A percentile compares a stretch with the other conserved stretches of the same genome.
phyloP scores from a whole-genome alignment of 2,113 vertebrate genomes.

The Raja brachyura region DNA sequence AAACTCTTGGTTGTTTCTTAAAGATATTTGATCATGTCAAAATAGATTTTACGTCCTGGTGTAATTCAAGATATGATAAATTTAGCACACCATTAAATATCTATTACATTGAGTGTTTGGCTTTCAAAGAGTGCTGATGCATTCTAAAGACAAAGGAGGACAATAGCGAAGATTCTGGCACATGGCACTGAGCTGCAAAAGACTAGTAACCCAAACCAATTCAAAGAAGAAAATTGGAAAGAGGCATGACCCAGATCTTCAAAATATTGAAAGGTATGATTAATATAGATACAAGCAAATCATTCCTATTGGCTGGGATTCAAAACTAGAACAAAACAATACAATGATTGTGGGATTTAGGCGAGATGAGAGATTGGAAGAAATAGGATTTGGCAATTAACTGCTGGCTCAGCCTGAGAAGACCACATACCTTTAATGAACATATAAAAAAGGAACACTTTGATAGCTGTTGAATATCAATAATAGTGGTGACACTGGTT shows the following conservation, averaged over 20 bases:
- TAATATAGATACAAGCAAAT: neutral
- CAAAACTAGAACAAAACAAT: neutral
- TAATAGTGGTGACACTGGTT: neutral
- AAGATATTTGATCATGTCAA: neutral
- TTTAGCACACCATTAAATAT: neutral
- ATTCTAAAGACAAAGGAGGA: neutral
- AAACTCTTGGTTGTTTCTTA: neutral
- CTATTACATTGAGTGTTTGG: neutral
- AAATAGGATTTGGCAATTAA: neutral
- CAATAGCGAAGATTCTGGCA: neutral
- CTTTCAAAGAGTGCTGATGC: neutral
- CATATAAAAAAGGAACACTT: neutral
- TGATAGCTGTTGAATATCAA: neutral
- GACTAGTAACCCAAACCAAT: neutral
- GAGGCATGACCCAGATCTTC: neutral
- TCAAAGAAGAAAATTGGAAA: constrained; percentile 1
- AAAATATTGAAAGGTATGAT: neutral
- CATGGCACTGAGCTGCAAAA: neutral
- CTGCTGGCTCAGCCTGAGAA: too few species aligned
- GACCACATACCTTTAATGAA: too few species aligned
- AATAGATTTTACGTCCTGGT: neutral
- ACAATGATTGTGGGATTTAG: neutral
- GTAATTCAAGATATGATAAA: neutral
- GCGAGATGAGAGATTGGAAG: neutral
- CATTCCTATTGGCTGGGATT: neutral